Evolutionary conservation across 2,888 invertebrate genomes (phyloP).

Genomic region (Notodonta dromedarius): DNA sequence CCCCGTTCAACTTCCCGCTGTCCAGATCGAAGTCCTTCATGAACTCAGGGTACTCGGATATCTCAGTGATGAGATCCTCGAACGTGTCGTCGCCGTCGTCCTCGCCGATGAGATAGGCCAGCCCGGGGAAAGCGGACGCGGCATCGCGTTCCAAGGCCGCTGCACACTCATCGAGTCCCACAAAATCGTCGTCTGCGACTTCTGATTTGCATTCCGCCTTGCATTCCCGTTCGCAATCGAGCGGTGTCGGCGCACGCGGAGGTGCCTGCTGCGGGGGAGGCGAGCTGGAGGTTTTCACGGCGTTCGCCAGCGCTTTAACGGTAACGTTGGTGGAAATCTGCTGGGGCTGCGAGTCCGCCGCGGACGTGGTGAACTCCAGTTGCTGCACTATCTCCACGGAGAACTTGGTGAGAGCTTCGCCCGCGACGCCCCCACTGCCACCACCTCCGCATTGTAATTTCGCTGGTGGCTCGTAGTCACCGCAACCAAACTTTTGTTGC

Average conservation of each 20-base stretch:
- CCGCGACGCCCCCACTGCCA: slow-evolving; percentile 70
- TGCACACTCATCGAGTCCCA: slow-evolving; percentile 93
- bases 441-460: slow-evolving; percentile 85
- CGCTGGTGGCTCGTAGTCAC: slow-evolving; percentile 90
- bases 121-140: slow-evolving; percentile 90
- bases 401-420: slow-evolving; percentile 88
- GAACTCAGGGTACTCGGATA: slow-evolving; percentile 92
- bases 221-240: slow-evolving; percentile 92
- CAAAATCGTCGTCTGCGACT: slow-evolving; percentile 91
- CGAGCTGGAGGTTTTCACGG: slow-evolving; percentile 74
- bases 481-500: slow-evolving; percentile 93
- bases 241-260: slow-evolving; percentile 89
- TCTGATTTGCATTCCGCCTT: slow-evolving; percentile 92
- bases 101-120: slow-evolving; percentile 92
- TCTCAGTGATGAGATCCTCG: slow-evolving; percentile 94
- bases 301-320: slow-evolving; percentile 87
- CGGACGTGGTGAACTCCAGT: slow-evolving; percentile 94
- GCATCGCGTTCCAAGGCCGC: slow-evolving; percentile 94
- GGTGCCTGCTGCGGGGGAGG: slow-evolving; percentile 74
- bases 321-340: slow-evolving; percentile 97
- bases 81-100: slow-evolving; percentile 93
- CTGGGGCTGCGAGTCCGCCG: slow-evolving; percentile 93
- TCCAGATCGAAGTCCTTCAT: slow-evolving; percentile 91
- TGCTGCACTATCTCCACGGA: slow-evolving; percentile 97
- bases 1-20: slow-evolving; percentile 66